Evolutionary conservation across 2,113 vertebrate species (phyloP).

Genomic region (Mobula hypostoma): DNA sequence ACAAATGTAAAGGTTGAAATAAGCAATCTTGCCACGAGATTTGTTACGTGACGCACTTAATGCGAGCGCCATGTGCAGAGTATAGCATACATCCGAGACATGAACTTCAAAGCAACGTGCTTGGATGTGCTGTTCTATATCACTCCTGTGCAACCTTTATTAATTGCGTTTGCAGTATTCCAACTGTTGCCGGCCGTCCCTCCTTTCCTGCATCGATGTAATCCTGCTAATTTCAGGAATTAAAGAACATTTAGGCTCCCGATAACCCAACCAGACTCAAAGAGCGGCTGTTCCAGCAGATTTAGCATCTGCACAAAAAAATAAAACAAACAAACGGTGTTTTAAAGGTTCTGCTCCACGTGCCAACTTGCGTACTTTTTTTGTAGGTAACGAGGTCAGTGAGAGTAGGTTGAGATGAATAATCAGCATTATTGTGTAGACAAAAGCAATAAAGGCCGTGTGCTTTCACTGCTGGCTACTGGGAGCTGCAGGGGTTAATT

Average conservation of each 20-base stretch:
- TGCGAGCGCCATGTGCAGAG: not conserved
- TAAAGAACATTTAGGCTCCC: not conserved
- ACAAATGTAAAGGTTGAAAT: not conserved
- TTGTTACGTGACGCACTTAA: not conserved
- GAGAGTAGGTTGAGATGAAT: slow-evolving; percentile 42
- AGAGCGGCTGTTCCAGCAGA: not conserved
- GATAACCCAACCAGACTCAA: not conserved
- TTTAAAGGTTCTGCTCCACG: slow-evolving; percentile 36
- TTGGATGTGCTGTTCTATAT: not conserved
- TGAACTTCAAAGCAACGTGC: not conserved
- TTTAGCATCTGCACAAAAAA: not conserved
- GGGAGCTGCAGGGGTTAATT: slow-evolving; percentile 69
- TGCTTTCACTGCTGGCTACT: slow-evolving; percentile 47
- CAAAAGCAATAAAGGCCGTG: slow-evolving; percentile 21
- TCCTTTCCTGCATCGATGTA: not conserved
- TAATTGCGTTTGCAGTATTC: not conserved
- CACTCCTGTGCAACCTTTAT: not conserved
- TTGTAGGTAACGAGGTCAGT: slow-evolving; percentile 40
- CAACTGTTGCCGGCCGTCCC: no score
- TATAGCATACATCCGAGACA: not conserved
- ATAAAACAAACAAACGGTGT: no score
- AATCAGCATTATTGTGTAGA: slow-evolving; percentile 45
- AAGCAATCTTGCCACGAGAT: not conserved
- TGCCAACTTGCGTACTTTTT: slow-evolving; percentile 43
- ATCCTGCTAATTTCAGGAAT: not conserved